phyloP scores from a whole-genome alignment of 2,113 vertebrate genomes.

The Lucifuga dentata region DNA sequence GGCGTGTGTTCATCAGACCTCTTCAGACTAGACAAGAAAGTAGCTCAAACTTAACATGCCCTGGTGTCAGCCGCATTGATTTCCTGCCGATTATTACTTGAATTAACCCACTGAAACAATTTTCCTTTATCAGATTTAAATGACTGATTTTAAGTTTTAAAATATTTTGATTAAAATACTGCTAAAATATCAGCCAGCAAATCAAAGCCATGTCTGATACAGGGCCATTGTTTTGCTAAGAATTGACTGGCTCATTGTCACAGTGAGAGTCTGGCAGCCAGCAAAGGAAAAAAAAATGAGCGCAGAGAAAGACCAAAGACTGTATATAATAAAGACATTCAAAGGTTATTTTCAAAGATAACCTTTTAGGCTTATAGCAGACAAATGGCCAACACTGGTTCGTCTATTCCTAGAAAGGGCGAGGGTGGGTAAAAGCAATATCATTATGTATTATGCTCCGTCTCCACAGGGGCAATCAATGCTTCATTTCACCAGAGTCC shows the following conservation, averaged over 20 bases:
- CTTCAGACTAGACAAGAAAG: too few relatives aligned
- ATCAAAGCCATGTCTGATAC: too few relatives aligned
- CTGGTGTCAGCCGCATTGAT: too few relatives aligned
- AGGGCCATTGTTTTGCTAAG: slow-evolving; percentile 24
- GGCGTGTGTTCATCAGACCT: too few relatives aligned
- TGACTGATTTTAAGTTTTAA: too few relatives aligned
- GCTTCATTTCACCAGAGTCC: slow-evolving; percentile 70
- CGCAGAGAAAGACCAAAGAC: slow-evolving; percentile 24
- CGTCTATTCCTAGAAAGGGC: slow-evolving; percentile 40
- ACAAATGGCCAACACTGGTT: slow-evolving; percentile 23
- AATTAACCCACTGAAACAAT: too few relatives aligned
- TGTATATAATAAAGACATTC: slow-evolving; percentile 16
- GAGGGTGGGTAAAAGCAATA: slow-evolving; percentile 54
- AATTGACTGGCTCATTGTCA: slow-evolving; percentile 23
- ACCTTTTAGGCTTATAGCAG: slow-evolving; percentile 18
- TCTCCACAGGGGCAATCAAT: slow-evolving; percentile 72
- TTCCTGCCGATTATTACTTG: too few relatives aligned
- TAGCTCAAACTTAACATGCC: too few relatives aligned
- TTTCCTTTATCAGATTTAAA: too few relatives aligned
- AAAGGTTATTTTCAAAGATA: slow-evolving; percentile 36
- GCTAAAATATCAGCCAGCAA: too few relatives aligned
- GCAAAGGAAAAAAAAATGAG: slow-evolving; percentile 9
- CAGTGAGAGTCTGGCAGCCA: not conserved
- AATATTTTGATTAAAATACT: too few relatives aligned
- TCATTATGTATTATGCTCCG: slow-evolving; percentile 72